A percentile compares a stretch with the other conserved stretches of the same genome.
These are phyloP conservation scores for Iphiclides podalirius DNA, from an alignment of 2,888 invertebrate genomes.

Conservation along the genomic window DNA sequence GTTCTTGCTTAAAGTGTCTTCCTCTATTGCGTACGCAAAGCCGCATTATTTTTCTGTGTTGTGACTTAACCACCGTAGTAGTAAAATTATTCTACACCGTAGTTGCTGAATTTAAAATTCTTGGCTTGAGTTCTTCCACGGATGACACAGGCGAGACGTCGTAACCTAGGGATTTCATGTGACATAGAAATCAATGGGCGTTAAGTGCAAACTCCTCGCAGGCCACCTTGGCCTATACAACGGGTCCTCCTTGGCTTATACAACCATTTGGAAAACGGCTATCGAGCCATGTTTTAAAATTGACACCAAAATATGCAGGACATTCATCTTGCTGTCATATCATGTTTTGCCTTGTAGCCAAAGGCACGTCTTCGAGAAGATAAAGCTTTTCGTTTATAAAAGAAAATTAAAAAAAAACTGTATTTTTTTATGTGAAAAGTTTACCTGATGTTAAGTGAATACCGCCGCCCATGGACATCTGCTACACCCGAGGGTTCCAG, in stretches of 20 bases:
- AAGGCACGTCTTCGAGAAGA: not conserved
- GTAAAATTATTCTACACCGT: not conserved
- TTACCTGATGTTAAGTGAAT: too few species aligned
- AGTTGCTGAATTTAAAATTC: not conserved
- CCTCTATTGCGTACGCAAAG: not conserved
- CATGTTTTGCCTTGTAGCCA: not conserved
- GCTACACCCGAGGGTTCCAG: too few species aligned
- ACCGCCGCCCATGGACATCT: too few species aligned
- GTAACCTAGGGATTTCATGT: not conserved
- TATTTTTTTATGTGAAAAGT: too few species aligned
- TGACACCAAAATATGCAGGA: not conserved
- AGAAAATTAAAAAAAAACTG: too few species aligned
- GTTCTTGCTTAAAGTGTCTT: not conserved
- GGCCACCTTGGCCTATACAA: too few species aligned
- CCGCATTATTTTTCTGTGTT: not conserved
- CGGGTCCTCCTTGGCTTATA: not conserved
- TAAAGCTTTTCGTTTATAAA: slow-evolving; percentile 30
- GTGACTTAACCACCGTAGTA: not conserved
- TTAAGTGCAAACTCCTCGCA: too few species aligned
- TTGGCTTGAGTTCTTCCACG: not conserved
- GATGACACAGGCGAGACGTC: not conserved
- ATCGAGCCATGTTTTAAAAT: not conserved
- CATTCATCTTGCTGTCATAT: not conserved
- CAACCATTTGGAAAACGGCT: not conserved
- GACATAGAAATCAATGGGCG: too few species aligned